Base-by-base conservation (phyloP, 2,797 vertebrate species). In the Picus viridis region DNA sequence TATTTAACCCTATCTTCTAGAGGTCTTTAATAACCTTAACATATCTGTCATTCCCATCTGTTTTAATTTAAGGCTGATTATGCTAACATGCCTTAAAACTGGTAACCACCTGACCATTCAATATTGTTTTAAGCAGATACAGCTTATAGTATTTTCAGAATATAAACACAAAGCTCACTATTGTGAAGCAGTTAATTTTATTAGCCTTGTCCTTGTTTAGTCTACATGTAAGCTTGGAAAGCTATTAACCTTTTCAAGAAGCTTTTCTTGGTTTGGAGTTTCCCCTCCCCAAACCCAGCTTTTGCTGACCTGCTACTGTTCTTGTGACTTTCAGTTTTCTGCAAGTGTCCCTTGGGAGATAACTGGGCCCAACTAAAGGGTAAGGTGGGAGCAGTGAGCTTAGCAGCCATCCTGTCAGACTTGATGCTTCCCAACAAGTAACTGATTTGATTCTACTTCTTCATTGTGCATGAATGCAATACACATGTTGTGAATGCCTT, bases 61-160 rank as follows among this genome's bases (percentile, higher is more conserved):
- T 97, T 97, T 97, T 97, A 97, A 97, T 98, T 98, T 97, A 98
- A 97, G 96, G 86, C 96, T 94, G 97, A 97, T 98, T 97, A 97
- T 59, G 67, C 91, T 91, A 97, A 95, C 93, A 49, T 89, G 77
- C 36, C 94, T 96, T 93, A 97, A 90, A 65, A 82, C 64, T 62
- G 82, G 71, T 91, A 97, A 95, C 88, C 96, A 96, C 85, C 83
- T 94, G 94, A 97, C 93, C 88, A 73, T 86, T 96, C 80, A 88
- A 89, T 93, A 81, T 83, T 88, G 75, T 90, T 88, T 85, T 95
- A 95, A 96, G 93, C 89, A 94, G 94, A 85, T 94, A 85, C 27
- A 91, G 93, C 86, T 94, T 83, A 81, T 12, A 70, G 83, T 85
- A 61, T 95, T 97, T 96, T 95, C 77, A 68, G 70, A 73, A 67